Evolutionary conservation across 2,113 vertebrate genomes (phyloP), one percentile per base, ranked within the genome.

Genomic region (Eretmochelys imbricata): DNA sequence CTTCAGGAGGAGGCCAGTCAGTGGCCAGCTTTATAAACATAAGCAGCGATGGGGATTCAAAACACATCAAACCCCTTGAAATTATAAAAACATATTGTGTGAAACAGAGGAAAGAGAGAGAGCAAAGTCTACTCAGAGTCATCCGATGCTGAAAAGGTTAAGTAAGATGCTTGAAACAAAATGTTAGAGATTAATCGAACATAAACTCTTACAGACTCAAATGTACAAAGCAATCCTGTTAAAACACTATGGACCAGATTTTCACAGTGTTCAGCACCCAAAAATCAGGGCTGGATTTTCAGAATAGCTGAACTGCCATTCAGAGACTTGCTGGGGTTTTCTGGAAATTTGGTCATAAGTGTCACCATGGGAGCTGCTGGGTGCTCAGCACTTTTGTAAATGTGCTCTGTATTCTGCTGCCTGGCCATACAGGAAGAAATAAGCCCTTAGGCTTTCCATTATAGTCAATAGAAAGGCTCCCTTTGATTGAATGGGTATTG

Each of bases 71-170:
- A 72, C 0, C 59, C 87, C 54, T 22, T 12, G 89, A 42, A 89
- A 88, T 2, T 0, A 2, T 82, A 31, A 86, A 4, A 0, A 27
- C 0, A 0, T 0, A 0, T 3, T 0, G 9, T 1, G 54, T 4
- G 87, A 1, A 1, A 12, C 59, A 20, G 24, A 1, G 1, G 35
- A 0, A 0, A 83, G 80, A 0, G 1, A 53, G 62, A 10, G 5
- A 7, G 38, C 80, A 46, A 48, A 54, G 10, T 1, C 62, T 3
- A 51, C 2, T 54, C 0, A 0, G 90, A 2, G 48, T 53, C 8
- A 27, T 19, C 16, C 2, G 51, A 53, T 1, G 2, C 76, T 76
- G 82, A 88, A 80, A 85, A 57, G 69, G 46, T 1, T 1, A 1
- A 13, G 62, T 35, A 48, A 29, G 31, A 5, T 16, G 0, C 16